A percentile compares a stretch with the other conserved stretches of the same genome.
phyloP scores from a whole-genome alignment of 2,113 vertebrate species.

The Neotoma lepida region DNA sequence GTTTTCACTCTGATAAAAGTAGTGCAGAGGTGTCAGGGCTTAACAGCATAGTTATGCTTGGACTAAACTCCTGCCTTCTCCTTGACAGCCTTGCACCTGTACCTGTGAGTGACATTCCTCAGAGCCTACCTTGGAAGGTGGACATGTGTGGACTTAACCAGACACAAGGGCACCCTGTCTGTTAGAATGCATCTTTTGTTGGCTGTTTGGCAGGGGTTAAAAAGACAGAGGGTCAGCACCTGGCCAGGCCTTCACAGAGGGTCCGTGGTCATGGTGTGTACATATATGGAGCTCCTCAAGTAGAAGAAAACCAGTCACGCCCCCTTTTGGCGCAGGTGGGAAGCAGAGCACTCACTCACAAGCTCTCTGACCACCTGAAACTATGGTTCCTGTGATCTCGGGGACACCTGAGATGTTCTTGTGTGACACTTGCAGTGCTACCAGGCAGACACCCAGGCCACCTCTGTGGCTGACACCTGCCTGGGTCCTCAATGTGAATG shows the following conservation, averaged over 20 bases:
- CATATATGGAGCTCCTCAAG: not conserved
- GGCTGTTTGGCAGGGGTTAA: not conserved
- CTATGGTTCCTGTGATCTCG: not conserved
- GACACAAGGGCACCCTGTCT: not conserved
- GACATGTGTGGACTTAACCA: not conserved
- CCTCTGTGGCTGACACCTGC: not conserved
- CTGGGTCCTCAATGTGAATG: not conserved
- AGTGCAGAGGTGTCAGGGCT: not conserved
- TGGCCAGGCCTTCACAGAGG: not conserved
- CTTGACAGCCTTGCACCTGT: not conserved
- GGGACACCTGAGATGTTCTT: not conserved
- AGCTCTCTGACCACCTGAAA: not conserved
- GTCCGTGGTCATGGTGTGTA: not conserved
- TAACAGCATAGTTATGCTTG: no score
- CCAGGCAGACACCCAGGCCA: not conserved
- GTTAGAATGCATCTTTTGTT: not conserved
- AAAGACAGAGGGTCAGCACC: slow-evolving; percentile 24
- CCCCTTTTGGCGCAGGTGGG: not conserved
- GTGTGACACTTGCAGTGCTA: not conserved
- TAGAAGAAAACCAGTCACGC: not conserved
- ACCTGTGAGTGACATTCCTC: not conserved
- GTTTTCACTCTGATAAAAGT: not conserved
- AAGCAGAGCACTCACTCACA: no score
- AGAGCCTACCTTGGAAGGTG: not conserved
- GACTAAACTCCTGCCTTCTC: not conserved